Evolutionary conservation across 1,140 invertebrate species (phyloP).

Genomic region (Caenorhabditis latens): DNA sequence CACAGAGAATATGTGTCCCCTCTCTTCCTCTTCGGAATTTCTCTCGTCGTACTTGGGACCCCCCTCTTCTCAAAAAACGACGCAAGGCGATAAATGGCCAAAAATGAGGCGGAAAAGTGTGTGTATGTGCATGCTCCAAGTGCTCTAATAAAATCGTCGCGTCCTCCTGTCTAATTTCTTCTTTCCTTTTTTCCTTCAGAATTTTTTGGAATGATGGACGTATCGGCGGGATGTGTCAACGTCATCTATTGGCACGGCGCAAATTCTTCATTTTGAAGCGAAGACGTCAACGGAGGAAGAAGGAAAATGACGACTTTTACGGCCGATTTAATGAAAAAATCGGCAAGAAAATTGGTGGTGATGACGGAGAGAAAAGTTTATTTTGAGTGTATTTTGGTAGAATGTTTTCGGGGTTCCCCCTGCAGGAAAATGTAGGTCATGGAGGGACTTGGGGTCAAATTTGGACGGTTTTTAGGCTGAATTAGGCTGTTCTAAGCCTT

Average conservation of each 20-base stretch:
- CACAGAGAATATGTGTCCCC: conserved; percentile 2
- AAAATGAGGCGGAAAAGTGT: background rate
- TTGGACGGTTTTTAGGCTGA: too few relatives aligned
- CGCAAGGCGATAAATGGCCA: background rate
- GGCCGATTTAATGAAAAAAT: conserved; percentile 45
- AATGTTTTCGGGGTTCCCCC: too few relatives aligned
- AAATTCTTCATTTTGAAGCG: conserved; percentile 18
- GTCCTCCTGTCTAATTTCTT: conserved; percentile 33
- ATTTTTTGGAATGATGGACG: conserved; percentile 12
- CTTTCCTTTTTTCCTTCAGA: background rate
- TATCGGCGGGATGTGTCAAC: background rate
- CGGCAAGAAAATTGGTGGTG: background rate
- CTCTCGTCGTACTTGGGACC: background rate
- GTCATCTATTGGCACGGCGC: background rate
- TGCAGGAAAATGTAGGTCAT: too few relatives aligned
- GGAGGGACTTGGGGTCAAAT: too few relatives aligned
- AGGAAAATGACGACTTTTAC: conserved; percentile 42
- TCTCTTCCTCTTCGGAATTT: background rate
- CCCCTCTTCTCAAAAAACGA: too few relatives aligned
- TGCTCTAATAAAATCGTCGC: conserved; percentile 47
- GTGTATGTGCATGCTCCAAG: background rate
- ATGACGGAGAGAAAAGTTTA: background rate
- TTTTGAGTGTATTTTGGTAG: background rate
- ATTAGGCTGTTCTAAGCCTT: too few relatives aligned
- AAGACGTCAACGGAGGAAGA: background rate